Percentiles rank a stretch among this genome's conserved stretches.
These are phyloP conservation scores for Thryonomys swinderianus DNA, from an alignment of 2,113 vertebrate species.

Conservation along the genomic window DNA sequence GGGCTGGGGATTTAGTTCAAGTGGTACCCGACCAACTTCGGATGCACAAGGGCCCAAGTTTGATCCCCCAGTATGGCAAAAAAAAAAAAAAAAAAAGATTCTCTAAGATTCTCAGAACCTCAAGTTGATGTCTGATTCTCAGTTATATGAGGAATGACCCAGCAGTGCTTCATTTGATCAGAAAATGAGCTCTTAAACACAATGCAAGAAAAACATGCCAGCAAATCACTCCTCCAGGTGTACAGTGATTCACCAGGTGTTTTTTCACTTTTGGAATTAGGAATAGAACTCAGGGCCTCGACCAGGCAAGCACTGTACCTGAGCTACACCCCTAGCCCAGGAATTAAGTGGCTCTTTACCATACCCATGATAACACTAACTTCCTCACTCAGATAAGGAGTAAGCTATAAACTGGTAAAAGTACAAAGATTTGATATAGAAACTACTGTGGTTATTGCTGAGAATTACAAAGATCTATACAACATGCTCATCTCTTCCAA, in stretches of 20 bases:
- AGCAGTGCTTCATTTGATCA: neutral
- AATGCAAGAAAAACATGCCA: slow-evolving; percentile 13
- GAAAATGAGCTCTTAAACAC: slow-evolving; percentile 25
- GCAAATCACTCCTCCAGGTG: neutral
- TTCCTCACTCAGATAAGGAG: neutral
- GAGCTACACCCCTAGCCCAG: too few relatives aligned
- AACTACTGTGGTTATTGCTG: neutral
- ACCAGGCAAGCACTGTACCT: too few relatives aligned
- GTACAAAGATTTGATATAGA: neutral
- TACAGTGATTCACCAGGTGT: too few relatives aligned
- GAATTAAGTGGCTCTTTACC: neutral
- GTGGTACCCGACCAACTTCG: too few relatives aligned
- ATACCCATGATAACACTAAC: neutral
- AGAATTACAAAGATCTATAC: neutral
- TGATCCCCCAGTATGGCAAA: too few relatives aligned
- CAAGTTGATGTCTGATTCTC: slow-evolving; percentile 10
- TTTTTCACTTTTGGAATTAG: too few relatives aligned
- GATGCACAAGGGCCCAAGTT: too few relatives aligned
- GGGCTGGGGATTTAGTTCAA: too few relatives aligned
- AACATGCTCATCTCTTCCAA: neutral
- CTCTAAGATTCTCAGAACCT: neutral
- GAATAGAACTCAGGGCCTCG: too few relatives aligned
- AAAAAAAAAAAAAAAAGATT: too few relatives aligned
- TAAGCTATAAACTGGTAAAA: neutral
- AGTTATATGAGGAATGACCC: neutral